phyloP scores from a whole-genome alignment of 2,113 vertebrate genomes.

The Gobiocypris rarus region DNA sequence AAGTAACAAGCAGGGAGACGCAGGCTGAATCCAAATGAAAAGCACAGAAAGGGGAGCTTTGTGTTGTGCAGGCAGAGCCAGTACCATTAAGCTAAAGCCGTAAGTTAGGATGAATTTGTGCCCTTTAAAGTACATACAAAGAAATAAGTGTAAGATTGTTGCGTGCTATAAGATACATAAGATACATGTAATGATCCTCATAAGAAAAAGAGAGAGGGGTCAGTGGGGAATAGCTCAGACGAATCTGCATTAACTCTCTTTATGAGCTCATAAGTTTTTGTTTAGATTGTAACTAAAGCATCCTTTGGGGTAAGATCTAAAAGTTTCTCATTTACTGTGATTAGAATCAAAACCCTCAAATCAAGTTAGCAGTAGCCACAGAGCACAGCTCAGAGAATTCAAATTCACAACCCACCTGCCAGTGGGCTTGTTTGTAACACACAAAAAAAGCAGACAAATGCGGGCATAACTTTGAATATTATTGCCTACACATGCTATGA shows the following conservation, averaged over 20 bases:
- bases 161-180: constrained; percentile 50
- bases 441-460: constrained; percentile 49
- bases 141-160: constrained; percentile 43
- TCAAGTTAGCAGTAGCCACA: constrained; percentile 66
- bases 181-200: constrained; percentile 49
- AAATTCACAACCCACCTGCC: constrained; percentile 71
- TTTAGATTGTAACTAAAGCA: constrained; percentile 61
- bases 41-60: constrained; percentile 48
- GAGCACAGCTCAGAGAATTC: constrained; percentile 56
- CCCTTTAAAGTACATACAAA: constrained; percentile 30
- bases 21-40: constrained; percentile 63
- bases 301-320: constrained; percentile 67
- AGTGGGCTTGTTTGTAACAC: constrained; percentile 60
- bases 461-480: constrained; percentile 69
- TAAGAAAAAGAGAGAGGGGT: constrained; percentile 49
- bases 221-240: constrained; percentile 58
- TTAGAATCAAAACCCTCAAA: constrained; percentile 73
- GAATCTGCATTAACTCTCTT: constrained; percentile 51
- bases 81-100: constrained; percentile 34
- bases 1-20: constrained; percentile 57
- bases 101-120: constrained; percentile 45
- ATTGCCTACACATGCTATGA: constrained; percentile 62
- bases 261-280: constrained; percentile 64
- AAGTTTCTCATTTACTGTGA: constrained; percentile 71
- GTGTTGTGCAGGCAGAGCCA: constrained; percentile 33